Conservation (phyloP, 2,888 invertebrate genomes). For the Phorcus lineatus region DNA sequence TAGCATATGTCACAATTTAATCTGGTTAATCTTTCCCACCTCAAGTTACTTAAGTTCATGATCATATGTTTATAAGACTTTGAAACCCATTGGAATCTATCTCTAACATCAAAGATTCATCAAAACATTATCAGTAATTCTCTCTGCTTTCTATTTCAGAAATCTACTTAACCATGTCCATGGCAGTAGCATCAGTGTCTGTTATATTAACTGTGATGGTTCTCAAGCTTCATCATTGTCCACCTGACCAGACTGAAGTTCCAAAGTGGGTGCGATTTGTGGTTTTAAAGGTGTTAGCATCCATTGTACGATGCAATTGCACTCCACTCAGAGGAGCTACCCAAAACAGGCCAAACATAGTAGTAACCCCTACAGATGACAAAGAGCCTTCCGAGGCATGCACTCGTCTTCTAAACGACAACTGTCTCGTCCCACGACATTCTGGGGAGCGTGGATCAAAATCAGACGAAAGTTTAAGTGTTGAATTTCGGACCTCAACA, state of each 20-base stretch:
- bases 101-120: too few species aligned
- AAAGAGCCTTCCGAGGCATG: conserved; percentile 9
- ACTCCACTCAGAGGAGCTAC: conserved; percentile 7
- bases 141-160: conserved; percentile 42
- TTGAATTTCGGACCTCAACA: conserved; percentile 39
- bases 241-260: conserved; percentile 48
- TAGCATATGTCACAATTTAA: too few species aligned
- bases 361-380: conserved; percentile 11
- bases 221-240: conserved; percentile 57
- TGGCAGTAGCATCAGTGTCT: conserved; percentile 61
- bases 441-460: not conserved
- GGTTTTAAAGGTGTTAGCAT: conserved; percentile 44
- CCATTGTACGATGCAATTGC: conserved; percentile 54
- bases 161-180: conserved; percentile 61
- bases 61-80: too few species aligned
- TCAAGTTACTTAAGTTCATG: too few species aligned
- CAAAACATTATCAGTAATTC: too few species aligned
- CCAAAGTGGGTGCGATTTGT: conserved; percentile 48
- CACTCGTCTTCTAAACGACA: not conserved
- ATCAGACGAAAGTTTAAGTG: conserved; percentile 39
- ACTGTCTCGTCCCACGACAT: conserved; percentile 2
- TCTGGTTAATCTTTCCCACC: too few species aligned
- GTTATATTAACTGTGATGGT: conserved; percentile 59
- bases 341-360: not conserved
- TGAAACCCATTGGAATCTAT: too few species aligned